These are phyloP conservation scores for Diadumene lineata DNA, from an alignment of 92 coral and sea anemone species.

Conservation along the genomic window DNA sequence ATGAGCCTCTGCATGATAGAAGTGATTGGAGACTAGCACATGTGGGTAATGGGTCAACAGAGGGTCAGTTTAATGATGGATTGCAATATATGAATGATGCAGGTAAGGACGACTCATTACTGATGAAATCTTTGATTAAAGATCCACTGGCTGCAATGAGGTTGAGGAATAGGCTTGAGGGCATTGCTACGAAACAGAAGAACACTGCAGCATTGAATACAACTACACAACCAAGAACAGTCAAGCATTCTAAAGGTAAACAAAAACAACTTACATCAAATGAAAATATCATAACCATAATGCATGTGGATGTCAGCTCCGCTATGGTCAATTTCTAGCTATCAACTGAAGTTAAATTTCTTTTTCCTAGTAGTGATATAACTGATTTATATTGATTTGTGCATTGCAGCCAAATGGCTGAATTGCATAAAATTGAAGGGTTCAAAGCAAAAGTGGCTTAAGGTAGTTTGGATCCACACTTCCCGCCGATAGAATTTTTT, in stretches of 20 bases:
- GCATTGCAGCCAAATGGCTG: no score
- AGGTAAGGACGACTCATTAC: constrained; percentile 8
- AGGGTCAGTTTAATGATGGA: not conserved
- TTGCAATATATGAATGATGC: not conserved
- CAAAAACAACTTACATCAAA: not conserved
- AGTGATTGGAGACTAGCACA: not conserved
- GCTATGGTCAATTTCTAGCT: no score
- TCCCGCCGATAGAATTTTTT: no score
- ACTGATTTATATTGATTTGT: no score
- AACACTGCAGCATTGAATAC: constrained; percentile 22
- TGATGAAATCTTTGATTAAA: constrained; percentile 17
- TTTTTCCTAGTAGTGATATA: no score
- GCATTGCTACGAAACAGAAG: constrained; percentile 72
- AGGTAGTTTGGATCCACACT: no score
- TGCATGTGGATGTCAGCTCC: no score
- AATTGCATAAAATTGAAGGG: no score
- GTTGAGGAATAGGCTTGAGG: constrained; percentile 67
- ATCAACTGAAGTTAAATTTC: no score
- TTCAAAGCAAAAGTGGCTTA: no score
- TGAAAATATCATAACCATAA: not conserved
- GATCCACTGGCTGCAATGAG: constrained; percentile 58
- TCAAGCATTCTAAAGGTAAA: not conserved
- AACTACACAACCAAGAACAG: not conserved
- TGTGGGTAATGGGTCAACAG: not conserved
- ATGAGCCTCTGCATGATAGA: not conserved